Base-by-base conservation (phyloP, 2,113 vertebrate species). In the Nipponia nippon region DNA sequence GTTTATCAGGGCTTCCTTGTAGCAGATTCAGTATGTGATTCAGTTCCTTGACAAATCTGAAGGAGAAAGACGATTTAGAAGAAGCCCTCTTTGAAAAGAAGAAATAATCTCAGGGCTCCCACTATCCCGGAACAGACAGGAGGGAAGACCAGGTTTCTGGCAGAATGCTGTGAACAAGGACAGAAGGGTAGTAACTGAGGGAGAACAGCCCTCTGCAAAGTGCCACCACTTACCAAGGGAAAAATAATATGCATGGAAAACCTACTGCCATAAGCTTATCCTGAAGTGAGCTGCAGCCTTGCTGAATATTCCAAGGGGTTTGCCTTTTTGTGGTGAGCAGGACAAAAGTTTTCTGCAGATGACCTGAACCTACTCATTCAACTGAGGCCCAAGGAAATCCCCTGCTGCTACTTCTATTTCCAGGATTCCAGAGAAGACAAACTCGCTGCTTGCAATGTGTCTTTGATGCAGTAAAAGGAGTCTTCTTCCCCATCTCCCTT, bases 51-150 rank as follows among this genome's bases (percentile, higher is more conserved):
- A 92, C 32, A 91, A 93, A 95, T 7, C 7, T 80, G 25, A 93
- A 78, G 75, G 18, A 79, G 6, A 95, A 87, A 59, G 11, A 59
- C 4, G 23, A 70, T 47, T 93, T 76, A 47, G n/a, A 20, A 83
- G 40, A 79, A 89, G n/a, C 2, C 7, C 9, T 38, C 26, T 52
- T 30, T 65, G 22, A 30, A 52, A 70, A 27, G 76, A 53, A 49
- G 2, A 50, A 55, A 55, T 1, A 17, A 34, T 25, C 15, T 67
- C 6, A 18, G 23, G 17, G 32, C 10, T 93, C 55, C 27, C 2
- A 2, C 29, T 50, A 40, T 1, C 5, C 56, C 0, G 0, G 20
- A 87, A 70, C 1, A 70, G 40, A 56, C 21, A 75, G 9, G 25
- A 76, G 5, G 7, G 42, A 75, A 76, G 36, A 52, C 38, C 14